These are phyloP conservation scores for Mesorhabditis sp. DNA, from an alignment of 2,888 invertebrate species.

Conservation along the genomic window DNA sequence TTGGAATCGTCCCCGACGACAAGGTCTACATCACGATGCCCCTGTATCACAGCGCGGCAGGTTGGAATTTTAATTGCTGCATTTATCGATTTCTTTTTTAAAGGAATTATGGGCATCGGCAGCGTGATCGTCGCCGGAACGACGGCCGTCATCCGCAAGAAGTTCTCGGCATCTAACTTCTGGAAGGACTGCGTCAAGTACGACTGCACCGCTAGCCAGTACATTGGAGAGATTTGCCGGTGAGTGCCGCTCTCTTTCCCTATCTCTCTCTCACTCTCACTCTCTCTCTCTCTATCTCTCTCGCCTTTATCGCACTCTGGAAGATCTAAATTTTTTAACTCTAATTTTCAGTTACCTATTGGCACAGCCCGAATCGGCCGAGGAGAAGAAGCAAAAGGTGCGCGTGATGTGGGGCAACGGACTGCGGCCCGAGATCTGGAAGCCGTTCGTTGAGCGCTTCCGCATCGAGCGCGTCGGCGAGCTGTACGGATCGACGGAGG, in stretches of 20 bases:
- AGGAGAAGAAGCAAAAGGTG: constrained; percentile 61
- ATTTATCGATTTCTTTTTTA: background rate
- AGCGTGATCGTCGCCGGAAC: constrained; percentile 63
- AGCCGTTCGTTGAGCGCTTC: constrained; percentile 79
- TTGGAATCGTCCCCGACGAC: constrained; percentile 65
- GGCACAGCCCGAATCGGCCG: constrained; percentile 60
- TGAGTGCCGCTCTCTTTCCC: constrained; percentile 6
- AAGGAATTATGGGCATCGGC: constrained; percentile 26
- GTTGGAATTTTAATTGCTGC: constrained; percentile 58
- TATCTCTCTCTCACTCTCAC: background rate
- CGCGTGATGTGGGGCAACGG: constrained; percentile 88
- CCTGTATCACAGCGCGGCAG: constrained; percentile 90
- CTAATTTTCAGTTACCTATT: constrained; percentile 59
- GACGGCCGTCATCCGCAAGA: constrained; percentile 78
- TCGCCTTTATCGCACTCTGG: background rate
- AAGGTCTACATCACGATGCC: constrained; percentile 86
- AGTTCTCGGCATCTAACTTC: constrained; percentile 88
- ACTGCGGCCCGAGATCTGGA: constrained; percentile 87
- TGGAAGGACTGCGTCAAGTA: constrained; percentile 66
- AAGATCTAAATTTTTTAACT: background rate
- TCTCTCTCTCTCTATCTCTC: background rate
- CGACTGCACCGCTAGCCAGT: constrained; percentile 55
- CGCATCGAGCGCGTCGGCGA: constrained; percentile 79
- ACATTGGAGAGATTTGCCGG: constrained; percentile 65
- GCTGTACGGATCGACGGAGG: constrained; percentile 95